Conservation (phyloP, 2,113 vertebrate species). For the Megaceryle maxima region DNA sequence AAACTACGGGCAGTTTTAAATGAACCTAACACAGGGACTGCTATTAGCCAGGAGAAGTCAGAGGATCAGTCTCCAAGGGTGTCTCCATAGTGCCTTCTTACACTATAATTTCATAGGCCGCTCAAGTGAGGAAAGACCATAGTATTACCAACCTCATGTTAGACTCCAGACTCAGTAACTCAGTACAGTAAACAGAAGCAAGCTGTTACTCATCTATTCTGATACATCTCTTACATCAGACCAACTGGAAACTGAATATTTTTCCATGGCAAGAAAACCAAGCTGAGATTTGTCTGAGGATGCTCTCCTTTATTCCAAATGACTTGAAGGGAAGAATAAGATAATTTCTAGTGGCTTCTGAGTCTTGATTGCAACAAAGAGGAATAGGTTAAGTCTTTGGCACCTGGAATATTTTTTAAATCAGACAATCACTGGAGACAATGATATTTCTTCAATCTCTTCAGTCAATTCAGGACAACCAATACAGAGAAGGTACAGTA, state of each 20-base stretch:
- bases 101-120: fast-evolving
- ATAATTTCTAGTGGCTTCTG: neutral
- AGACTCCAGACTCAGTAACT: neutral
- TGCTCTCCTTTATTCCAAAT: neutral
- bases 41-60: neutral
- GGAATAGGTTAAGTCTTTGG: neutral
- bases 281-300: neutral
- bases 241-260: neutral
- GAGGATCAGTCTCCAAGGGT: neutral
- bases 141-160: neutral
- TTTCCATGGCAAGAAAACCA: neutral
- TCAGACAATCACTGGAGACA: neutral
- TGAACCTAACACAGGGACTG: neutral
- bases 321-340: neutral
- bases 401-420: neutral
- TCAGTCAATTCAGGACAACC: neutral
- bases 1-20: neutral
- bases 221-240: neutral
- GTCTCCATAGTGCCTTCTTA: neutral
- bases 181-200: neutral
- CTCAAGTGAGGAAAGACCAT: neutral
- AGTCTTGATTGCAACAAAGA: neutral
- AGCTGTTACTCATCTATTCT: neutral
- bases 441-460: neutral
- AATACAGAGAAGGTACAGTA: neutral